These are phyloP conservation scores for Platorchestia sp. DNA, from an alignment of 1,140 invertebrate genomes.

Conservation along the genomic window DNA sequence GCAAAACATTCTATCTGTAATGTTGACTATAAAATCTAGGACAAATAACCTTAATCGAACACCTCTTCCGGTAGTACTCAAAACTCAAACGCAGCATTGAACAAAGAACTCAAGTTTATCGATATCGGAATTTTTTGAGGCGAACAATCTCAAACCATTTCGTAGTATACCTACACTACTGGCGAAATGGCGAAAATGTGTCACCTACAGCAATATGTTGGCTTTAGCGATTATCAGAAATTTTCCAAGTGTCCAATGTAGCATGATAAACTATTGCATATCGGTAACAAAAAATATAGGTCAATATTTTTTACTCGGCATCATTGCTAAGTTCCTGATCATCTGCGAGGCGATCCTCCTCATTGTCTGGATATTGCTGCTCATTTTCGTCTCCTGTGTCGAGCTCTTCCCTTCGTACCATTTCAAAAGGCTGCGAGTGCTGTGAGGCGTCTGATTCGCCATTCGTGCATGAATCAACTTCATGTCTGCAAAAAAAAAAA, in stretches of 20 bases:
- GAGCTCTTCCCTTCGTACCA: constrained; percentile 64
- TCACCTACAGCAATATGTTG: not conserved
- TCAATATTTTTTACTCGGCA: not conserved
- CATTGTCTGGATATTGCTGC: constrained; percentile 26
- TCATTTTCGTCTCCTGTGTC: constrained; percentile 41
- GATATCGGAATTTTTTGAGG: no score
- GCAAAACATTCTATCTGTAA: no score
- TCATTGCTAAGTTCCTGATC: not conserved
- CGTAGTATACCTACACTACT: no score
- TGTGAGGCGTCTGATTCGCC: constrained; percentile 7
- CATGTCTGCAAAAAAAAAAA: not conserved
- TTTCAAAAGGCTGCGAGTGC: constrained; percentile 64
- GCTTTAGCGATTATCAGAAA: not conserved
- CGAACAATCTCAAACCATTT: no score
- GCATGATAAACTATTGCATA: not conserved
- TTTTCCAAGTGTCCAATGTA: not conserved
- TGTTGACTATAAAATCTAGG: no score
- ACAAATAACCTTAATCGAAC: no score
- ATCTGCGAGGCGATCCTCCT: not conserved
- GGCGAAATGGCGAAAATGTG: no score
- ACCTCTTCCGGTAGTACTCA: no score
- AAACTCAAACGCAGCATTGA: no score
- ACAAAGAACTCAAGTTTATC: no score
- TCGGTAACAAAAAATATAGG: not conserved
- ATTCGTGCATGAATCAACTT: constrained; percentile 7